phyloP scores from a whole-genome alignment of 2,797 vertebrate genomes.

The Benthosema pterotum region DNA sequence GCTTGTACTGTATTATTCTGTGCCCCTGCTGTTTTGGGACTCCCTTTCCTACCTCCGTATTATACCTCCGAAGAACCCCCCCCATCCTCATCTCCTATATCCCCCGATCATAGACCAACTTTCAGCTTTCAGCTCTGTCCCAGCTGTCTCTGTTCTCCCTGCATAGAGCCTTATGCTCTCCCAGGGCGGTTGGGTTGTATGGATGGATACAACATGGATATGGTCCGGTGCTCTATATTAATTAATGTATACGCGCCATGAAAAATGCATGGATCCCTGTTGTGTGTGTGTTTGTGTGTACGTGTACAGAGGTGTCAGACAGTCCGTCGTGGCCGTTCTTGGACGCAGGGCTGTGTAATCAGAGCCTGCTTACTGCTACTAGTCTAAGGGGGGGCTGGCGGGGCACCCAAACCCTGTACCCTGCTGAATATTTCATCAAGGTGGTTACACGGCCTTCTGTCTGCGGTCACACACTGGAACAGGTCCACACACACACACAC shows the following conservation, averaged over 20 bases:
- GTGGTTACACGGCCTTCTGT: conserved; percentile 29
- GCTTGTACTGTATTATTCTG: background rate
- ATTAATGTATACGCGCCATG: conserved; percentile 70
- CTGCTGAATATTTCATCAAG: conserved; percentile 65
- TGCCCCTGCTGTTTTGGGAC: too few species aligned
- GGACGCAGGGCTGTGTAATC: conserved; percentile 43
- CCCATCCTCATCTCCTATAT: background rate
- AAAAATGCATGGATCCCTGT: conserved; percentile 58
- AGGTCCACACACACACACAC: background rate
- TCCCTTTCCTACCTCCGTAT: conserved; percentile 24
- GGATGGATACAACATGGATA: conserved; percentile 64
- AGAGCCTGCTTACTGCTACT: conserved; percentile 23
- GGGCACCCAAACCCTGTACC: conserved; percentile 38
- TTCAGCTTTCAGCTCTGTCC: conserved; percentile 45
- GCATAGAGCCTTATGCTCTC: conserved; percentile 22
- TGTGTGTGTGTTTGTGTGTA: conserved; percentile 14
- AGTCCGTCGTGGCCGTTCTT: too few species aligned
- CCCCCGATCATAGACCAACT: conserved; percentile 15
- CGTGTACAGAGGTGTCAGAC: background rate
- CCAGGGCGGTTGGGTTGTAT: conserved; percentile 28
- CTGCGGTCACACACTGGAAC: background rate
- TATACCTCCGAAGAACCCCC: background rate
- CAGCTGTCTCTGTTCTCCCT: too few species aligned
- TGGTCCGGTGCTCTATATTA: conserved; percentile 64
- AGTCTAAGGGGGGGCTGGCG: background rate